phyloP scores from a whole-genome alignment of 2,797 vertebrate species.

The Atherinosoma microstoma region DNA sequence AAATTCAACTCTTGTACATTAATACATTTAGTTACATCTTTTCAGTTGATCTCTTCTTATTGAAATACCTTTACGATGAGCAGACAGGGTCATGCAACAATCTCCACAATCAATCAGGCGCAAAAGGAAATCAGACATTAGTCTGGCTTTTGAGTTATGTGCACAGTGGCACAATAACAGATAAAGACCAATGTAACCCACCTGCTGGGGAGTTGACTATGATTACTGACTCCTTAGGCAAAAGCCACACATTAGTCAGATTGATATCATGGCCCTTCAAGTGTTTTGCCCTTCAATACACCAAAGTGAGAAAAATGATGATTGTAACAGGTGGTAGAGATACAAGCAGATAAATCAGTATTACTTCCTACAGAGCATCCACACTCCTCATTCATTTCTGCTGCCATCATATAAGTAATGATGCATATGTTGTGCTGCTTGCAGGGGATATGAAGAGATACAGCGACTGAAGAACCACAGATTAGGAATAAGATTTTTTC shows the following conservation, averaged over 20 bases:
- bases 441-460: background rate
- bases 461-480: background rate
- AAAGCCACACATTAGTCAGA: constrained; percentile 25
- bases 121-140: too few species aligned
- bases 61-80: background rate
- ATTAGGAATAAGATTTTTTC: background rate
- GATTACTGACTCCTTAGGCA: too few species aligned
- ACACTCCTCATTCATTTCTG: background rate
- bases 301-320: constrained; percentile 50
- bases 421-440: background rate
- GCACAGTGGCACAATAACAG: background rate
- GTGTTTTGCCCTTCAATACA: constrained; percentile 10
- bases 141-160: background rate
- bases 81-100: background rate
- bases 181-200: constrained; percentile 8
- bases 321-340: constrained; percentile 29
- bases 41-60: too few species aligned
- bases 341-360: constrained; percentile 6
- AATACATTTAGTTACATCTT: too few species aligned
- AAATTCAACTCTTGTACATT: too few species aligned
- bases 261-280: constrained; percentile 25
- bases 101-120: too few species aligned
- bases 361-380: background rate
- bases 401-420: background rate
- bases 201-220: background rate